Conservation (phyloP, 2,888 invertebrate species). For the Lamellibrachia satsuma region DNA sequence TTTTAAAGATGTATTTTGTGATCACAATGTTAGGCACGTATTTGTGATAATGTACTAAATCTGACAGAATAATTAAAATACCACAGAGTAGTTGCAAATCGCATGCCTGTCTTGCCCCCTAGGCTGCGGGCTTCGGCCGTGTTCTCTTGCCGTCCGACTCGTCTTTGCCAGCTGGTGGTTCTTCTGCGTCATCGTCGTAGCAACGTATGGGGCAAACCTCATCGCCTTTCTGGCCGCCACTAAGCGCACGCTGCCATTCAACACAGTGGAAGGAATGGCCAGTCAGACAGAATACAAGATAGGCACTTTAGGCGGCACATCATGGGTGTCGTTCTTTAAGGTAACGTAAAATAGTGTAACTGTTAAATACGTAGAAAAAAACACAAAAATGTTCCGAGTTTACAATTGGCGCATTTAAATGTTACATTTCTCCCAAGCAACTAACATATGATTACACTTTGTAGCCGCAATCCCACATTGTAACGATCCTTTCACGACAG, state of each 20-base stretch:
- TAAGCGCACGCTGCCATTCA: constrained; percentile 48
- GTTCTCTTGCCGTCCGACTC: constrained; percentile 21
- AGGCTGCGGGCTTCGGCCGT: neutral
- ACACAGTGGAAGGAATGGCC: constrained; percentile 46
- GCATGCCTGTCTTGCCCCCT: neutral
- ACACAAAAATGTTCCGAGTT: no score
- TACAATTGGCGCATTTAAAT: no score
- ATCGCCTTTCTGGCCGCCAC: constrained; percentile 54
- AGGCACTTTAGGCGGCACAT: constrained; percentile 46
- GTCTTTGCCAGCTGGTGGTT: constrained; percentile 19
- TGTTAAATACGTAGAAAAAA: neutral
- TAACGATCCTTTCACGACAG: no score
- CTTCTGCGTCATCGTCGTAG: constrained; percentile 51
- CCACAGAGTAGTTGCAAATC: no score
- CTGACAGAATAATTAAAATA: no score
- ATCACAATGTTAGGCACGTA: no score
- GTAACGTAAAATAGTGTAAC: constrained; percentile 34
- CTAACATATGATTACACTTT: no score
- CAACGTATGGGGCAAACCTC: constrained; percentile 54
- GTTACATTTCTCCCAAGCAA: no score
- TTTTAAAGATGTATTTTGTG: no score
- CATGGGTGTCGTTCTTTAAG: constrained; percentile 44
- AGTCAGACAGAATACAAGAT: constrained; percentile 46
- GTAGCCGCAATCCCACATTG: no score
- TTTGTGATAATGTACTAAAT: no score